A percentile compares a stretch with the other conserved stretches of the same genome.
These are phyloP conservation scores for Heliconius himera DNA, from an alignment of 1,140 invertebrate species.

Conservation along the genomic window DNA sequence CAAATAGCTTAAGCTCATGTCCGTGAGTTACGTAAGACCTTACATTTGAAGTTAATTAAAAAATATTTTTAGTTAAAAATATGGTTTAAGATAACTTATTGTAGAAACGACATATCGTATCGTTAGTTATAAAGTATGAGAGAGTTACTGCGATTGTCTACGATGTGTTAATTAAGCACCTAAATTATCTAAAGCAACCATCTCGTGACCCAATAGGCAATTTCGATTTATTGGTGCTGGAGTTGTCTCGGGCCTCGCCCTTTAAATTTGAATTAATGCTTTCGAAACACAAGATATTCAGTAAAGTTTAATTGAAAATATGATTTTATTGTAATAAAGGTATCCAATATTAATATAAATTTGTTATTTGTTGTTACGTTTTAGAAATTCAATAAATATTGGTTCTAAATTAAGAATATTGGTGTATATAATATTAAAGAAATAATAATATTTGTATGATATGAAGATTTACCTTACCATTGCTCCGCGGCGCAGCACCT, in stretches of 20 bases:
- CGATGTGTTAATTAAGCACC: conserved; percentile 35
- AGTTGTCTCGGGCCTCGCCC: conserved; percentile 35
- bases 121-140: background rate
- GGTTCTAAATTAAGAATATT: too few relatives aligned
- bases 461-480: too few relatives aligned
- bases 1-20: background rate
- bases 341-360: too few relatives aligned
- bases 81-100: background rate
- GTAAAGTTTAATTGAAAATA: conserved; percentile 7
- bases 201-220: conserved; percentile 18
- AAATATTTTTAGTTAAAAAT: background rate
- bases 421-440: too few relatives aligned
- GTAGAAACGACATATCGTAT: background rate
- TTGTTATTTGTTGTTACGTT: too few relatives aligned
- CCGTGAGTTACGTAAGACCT: background rate
- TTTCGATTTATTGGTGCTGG: conserved; percentile 40
- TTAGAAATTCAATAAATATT: too few relatives aligned
- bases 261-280: conserved; percentile 42
- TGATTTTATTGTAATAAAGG: background rate
- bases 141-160: conserved; percentile 3
- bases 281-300: conserved; percentile 16
- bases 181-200: conserved; percentile 29
- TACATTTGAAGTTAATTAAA: background rate
- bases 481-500: too few relatives aligned
- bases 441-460: too few relatives aligned